Conservation (phyloP, 2,888 invertebrate genomes). For the Yponomeuta cagnagella region DNA sequence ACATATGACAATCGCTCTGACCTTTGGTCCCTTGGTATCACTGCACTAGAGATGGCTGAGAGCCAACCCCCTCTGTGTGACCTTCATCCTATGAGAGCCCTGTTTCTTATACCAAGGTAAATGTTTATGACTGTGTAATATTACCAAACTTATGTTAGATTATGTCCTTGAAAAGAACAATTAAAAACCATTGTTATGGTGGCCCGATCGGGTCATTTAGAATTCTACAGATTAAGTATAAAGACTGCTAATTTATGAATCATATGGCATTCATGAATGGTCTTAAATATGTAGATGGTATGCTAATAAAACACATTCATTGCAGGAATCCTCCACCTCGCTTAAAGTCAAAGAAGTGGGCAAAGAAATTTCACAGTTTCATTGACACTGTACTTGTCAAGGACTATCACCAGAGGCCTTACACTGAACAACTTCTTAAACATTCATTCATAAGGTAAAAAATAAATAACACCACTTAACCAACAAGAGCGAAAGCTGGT, state of each 20-base stretch:
- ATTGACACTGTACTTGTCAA: constrained; percentile 99
- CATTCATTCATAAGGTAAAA: constrained; percentile 92
- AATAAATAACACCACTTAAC: too few species aligned
- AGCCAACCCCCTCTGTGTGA: constrained; percentile 99
- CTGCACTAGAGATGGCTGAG: constrained; percentile 99
- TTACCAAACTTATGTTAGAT: too few species aligned
- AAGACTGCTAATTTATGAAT: too few species aligned
- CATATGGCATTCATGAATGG: too few species aligned
- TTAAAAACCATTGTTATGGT: too few species aligned
- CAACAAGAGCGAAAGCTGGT: too few species aligned
- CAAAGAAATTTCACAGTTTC: constrained; percentile 97
- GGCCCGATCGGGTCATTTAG: too few species aligned
- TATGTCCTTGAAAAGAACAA: too few species aligned
- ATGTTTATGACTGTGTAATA: neutral
- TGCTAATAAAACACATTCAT: constrained; percentile 16
- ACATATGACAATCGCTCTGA: constrained; percentile 99
- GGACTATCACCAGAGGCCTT: constrained; percentile 98
- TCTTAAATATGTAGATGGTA: too few species aligned
- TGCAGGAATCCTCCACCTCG: constrained; percentile 95
- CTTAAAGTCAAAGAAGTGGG: constrained; percentile 98
- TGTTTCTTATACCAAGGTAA: constrained; percentile 94
- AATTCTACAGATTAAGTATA: too few species aligned
- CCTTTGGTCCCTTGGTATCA: constrained; percentile 95
- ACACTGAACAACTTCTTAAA: constrained; percentile 97
- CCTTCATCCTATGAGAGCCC: constrained; percentile 99